A percentile compares a stretch with the other conserved stretches of the same genome.
Evolutionary conservation across 1,140 invertebrate genomes (phyloP).

Genomic region (Rhyzopertha dominica): DNA sequence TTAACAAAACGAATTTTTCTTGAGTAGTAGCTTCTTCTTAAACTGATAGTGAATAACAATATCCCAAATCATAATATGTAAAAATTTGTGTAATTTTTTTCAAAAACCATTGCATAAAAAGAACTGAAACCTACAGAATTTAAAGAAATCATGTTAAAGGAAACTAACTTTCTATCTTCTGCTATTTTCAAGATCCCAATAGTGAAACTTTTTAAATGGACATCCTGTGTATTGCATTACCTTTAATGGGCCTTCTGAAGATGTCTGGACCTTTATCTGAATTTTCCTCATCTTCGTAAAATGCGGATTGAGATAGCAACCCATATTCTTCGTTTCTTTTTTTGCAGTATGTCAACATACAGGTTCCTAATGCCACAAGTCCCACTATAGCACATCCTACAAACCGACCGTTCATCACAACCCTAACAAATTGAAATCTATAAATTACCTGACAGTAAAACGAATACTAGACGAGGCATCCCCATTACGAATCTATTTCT

Average conservation of each 20-base stretch:
- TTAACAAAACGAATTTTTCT: too few species aligned
- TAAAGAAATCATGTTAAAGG: too few species aligned
- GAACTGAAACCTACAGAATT: too few species aligned
- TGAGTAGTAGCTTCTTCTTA: too few species aligned
- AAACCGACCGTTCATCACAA: constrained; percentile 3
- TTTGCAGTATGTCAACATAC: constrained; percentile 47
- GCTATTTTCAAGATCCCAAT: too few species aligned
- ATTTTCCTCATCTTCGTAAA: constrained; percentile 48
- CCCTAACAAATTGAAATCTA: constrained; percentile 7
- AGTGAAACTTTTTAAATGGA: too few species aligned
- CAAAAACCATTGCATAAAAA: too few species aligned
- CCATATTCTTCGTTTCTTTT: constrained; percentile 44
- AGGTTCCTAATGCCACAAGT: constrained; percentile 43
- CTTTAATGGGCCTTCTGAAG: constrained; percentile 54
- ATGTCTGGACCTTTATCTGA: constrained; percentile 59
- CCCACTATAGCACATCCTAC: constrained; percentile 45
- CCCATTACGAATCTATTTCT: constrained; percentile 63
- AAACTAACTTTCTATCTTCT: not conserved
- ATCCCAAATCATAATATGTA: too few species aligned
- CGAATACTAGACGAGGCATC: constrained; percentile 66
- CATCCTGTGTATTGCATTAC: constrained; percentile 45
- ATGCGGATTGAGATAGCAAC: constrained; percentile 35
- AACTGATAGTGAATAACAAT: too few species aligned
- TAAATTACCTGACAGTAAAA: constrained; percentile 60
- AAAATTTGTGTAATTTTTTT: too few species aligned